Evolutionary conservation across 2,888 invertebrate genomes (phyloP).

Genomic region (Stenolophus ochropezus): DNA sequence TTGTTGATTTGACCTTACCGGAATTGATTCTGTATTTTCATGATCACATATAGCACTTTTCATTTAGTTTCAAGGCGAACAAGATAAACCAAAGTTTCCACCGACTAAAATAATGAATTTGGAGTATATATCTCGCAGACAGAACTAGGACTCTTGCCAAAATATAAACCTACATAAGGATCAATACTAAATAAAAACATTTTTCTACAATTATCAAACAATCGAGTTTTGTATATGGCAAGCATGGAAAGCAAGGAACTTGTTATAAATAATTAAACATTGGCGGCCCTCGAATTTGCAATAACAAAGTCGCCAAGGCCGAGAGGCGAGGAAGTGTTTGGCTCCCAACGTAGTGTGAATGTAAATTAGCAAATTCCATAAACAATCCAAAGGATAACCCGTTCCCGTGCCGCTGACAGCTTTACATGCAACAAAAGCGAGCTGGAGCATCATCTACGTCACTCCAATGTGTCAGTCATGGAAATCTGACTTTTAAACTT

Average conservation of each 20-base stretch:
- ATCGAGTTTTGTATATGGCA: too few relatives aligned
- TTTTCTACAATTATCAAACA: too few relatives aligned
- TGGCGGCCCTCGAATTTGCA: not conserved
- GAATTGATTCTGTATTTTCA: not conserved
- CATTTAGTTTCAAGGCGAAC: not conserved
- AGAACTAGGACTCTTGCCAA: not conserved
- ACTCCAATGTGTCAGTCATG: not conserved
- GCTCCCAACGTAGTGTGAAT: not conserved
- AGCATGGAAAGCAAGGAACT: not conserved
- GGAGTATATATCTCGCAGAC: not conserved
- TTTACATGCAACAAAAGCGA: not conserved
- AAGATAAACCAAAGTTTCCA: not conserved
- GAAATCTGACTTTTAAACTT: not conserved
- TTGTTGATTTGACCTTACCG: not conserved
- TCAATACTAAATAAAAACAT: too few relatives aligned
- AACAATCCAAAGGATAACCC: not conserved
- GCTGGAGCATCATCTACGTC: not conserved
- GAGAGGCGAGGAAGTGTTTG: not conserved
- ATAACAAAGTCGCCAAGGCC: not conserved
- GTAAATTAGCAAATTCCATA: not conserved
- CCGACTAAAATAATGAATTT: not conserved
- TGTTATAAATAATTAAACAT: not conserved
- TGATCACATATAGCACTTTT: slow-evolving; percentile 5
- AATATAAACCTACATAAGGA: not conserved
- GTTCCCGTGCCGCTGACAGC: not conserved